Conservation (phyloP, 1,140 invertebrate species). For the Coelopa frigida region DNA sequence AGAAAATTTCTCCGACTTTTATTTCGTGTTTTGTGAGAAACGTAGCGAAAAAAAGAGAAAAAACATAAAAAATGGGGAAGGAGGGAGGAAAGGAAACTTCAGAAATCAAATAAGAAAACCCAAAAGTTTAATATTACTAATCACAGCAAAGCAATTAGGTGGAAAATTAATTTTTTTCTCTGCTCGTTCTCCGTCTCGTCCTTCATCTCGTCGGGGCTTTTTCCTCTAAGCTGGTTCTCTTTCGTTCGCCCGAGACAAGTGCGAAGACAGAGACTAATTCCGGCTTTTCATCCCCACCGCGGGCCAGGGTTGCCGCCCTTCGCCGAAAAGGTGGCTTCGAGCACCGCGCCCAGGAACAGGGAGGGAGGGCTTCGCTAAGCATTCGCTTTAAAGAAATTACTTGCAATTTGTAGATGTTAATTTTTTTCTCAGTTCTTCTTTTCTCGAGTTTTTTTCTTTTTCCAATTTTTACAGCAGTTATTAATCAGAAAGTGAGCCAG, state of each 20-base stretch:
- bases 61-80: neutral
- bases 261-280: no score
- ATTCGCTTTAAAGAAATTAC: constrained; percentile 35
- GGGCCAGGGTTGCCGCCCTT: no score
- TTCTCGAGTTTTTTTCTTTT: constrained; percentile 25
- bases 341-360: no score
- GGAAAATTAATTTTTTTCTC: constrained; percentile 42
- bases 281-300: no score
- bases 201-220: neutral
- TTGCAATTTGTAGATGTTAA: constrained; percentile 43
- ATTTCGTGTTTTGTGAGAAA: constrained; percentile 26
- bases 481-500: constrained; percentile 29
- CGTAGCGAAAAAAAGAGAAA: constrained; percentile 38
- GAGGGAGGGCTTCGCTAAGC: no score
- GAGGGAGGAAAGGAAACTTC: neutral
- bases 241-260: neutral
- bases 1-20: neutral
- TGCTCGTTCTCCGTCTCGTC: neutral
- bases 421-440: constrained; percentile 25
- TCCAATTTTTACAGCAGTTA: constrained; percentile 40
- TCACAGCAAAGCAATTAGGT: constrained; percentile 45
- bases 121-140: constrained; percentile 45
- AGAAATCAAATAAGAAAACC: constrained; percentile 3
- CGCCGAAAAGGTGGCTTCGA: no score
- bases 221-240: constrained; percentile 2